These are phyloP conservation scores for Pipistrellus pygmaeus DNA, from an alignment of 2,797 vertebrate species.

Conservation along the genomic window DNA sequence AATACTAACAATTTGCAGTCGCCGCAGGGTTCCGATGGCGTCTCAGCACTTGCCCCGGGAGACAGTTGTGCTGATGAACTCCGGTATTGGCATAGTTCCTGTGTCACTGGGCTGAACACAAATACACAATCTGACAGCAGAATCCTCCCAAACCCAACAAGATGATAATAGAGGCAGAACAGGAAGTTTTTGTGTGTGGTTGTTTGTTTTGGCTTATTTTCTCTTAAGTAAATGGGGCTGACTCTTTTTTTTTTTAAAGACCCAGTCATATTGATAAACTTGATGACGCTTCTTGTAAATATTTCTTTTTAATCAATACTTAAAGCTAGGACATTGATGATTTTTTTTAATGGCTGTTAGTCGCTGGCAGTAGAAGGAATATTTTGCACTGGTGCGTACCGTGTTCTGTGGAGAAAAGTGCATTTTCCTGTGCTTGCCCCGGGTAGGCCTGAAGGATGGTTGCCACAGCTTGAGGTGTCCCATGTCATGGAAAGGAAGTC, in stretches of 20 bases:
- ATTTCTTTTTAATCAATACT: constrained; percentile 6
- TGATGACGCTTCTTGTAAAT: not conserved
- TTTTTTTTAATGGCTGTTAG: not conserved
- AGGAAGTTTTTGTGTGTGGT: constrained; percentile 42
- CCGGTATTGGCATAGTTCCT: constrained; percentile 52
- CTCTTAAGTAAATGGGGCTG: constrained; percentile 45
- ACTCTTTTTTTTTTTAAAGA: not conserved
- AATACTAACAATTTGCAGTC: constrained; percentile 63
- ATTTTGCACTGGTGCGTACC: not conserved
- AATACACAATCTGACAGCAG: constrained; percentile 1
- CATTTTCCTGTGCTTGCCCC: not conserved
- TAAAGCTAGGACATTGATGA: not conserved
- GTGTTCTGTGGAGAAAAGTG: not conserved
- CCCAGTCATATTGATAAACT: not conserved
- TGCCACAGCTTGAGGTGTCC: not conserved
- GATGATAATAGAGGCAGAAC: constrained; percentile 45
- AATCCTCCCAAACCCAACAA: constrained; percentile 57
- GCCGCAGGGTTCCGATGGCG: constrained; percentile 62
- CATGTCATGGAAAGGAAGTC: not conserved
- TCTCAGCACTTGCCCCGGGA: constrained; percentile 55
- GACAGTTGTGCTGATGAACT: constrained; percentile 69
- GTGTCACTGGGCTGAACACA: not conserved
- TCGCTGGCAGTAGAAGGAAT: not conserved
- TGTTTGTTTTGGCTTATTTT: constrained; percentile 68
- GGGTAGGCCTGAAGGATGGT: not conserved